Percentiles rank a stretch among this genome's conserved stretches.
Conservation (phyloP, 2,888 invertebrate species). For the Lymantria dispar region DNA sequence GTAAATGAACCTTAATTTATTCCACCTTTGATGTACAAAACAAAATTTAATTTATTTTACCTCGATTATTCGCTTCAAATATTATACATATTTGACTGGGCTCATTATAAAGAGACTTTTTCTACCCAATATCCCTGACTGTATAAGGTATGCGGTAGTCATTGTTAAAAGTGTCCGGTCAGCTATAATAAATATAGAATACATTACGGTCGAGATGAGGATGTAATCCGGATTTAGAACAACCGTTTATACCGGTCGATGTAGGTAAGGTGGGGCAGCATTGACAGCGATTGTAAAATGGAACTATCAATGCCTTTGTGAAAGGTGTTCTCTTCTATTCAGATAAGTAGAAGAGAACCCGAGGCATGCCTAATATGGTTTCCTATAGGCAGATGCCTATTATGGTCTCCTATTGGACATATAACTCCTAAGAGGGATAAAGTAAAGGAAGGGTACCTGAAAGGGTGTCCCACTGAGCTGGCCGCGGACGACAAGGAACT, state of each 20-base stretch:
- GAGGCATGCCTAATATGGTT: too few species aligned
- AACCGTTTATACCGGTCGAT: conserved; percentile 43
- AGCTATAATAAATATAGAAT: conserved; percentile 71
- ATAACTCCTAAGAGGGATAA: too few species aligned
- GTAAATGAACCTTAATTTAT: conserved; percentile 4
- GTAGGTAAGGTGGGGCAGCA: conserved; percentile 32
- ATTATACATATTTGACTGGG: conserved; percentile 37
- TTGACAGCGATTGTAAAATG: conserved; percentile 17
- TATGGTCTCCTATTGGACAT: too few species aligned
- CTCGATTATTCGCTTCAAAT: conserved; percentile 39
- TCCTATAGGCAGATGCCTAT: too few species aligned
- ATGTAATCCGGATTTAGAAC: conserved; percentile 70
- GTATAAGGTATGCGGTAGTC: conserved; percentile 49
- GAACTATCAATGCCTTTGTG: too few species aligned
- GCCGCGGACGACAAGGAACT: too few species aligned
- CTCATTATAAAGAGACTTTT: conserved; percentile 48
- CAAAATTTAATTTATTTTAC: conserved; percentile 22
- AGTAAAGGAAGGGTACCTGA: too few species aligned
- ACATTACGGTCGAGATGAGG: conserved; percentile 64
- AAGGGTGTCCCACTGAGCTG: too few species aligned
- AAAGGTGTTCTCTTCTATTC: too few species aligned
- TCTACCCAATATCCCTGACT: conserved; percentile 49
- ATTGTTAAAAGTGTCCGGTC: conserved; percentile 70
- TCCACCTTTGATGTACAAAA: conserved; percentile 12
- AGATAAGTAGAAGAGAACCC: too few species aligned